Conservation (phyloP, 2,113 vertebrate species). For the Megaceryle torquata region DNA sequence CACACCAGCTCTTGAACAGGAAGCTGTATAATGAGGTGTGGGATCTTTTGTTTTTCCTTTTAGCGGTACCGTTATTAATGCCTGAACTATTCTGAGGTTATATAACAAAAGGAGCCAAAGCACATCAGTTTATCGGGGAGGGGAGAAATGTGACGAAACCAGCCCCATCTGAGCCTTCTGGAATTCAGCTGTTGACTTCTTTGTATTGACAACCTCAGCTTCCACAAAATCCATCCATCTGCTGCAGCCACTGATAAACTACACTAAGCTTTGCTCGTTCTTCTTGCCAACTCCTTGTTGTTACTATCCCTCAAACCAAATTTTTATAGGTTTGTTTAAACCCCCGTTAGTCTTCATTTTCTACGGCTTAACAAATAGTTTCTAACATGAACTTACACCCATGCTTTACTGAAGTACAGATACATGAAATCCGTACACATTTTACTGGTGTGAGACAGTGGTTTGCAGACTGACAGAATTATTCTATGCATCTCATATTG, state of each 20-base stretch:
- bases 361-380: not conserved
- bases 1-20: constrained; percentile 26
- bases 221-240: not conserved
- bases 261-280: not conserved
- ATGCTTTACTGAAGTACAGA: not conserved
- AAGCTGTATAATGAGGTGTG: constrained; percentile 1
- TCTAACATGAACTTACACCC: not conserved
- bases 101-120: not conserved
- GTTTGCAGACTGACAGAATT: not conserved
- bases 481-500: not conserved
- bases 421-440: not conserved
- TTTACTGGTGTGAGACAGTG: not conserved
- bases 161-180: not conserved
- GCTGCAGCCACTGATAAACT: not conserved
- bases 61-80: not conserved
- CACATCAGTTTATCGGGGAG: not conserved
- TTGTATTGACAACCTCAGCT: not conserved
- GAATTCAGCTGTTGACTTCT: not conserved
- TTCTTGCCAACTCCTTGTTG: not conserved
- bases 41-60: not conserved
- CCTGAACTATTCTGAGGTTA: not conserved
- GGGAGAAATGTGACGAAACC: not conserved
- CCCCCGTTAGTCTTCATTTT: not conserved
- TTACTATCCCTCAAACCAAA: not conserved
- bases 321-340: not conserved